Evolutionary conservation across 2,888 invertebrate genomes (phyloP).

Genomic region (Teleogryllus oceanicus): DNA sequence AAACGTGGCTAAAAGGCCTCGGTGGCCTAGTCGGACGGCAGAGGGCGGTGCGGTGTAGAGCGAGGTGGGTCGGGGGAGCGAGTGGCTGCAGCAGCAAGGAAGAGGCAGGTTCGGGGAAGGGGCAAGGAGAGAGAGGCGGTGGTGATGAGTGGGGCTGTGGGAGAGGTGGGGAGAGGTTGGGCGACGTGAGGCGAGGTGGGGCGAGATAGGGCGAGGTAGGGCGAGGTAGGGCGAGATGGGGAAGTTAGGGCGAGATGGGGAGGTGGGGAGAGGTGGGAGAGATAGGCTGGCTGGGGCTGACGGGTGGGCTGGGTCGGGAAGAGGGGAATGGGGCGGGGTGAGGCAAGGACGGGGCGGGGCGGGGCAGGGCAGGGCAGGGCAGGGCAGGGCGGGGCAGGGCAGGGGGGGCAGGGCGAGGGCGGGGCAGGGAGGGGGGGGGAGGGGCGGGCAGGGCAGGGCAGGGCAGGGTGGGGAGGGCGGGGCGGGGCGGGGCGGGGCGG

Average conservation of each 20-base stretch:
- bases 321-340: too few species aligned
- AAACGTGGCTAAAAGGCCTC: too few species aligned
- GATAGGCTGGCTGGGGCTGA: too few species aligned
- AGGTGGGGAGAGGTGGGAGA: too few species aligned
- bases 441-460: too few species aligned
- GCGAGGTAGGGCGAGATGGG: not conserved
- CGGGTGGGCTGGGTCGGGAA: too few species aligned
- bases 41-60: not conserved
- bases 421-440: too few species aligned
- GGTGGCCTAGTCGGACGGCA: not conserved
- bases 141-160: not conserved
- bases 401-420: accelerated
- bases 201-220: not conserved
- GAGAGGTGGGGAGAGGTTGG: not conserved
- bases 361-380: too few species aligned
- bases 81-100: not conserved
- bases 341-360: too few species aligned
- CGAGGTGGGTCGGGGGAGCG: not conserved
- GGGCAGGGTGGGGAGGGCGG: too few species aligned
- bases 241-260: not conserved
- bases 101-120: not conserved
- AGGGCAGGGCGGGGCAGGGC: too few species aligned
- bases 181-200: not conserved
- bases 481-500: too few species aligned
- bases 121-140: not conserved